Evolutionary conservation across 1,140 invertebrate species (phyloP), one percentile per base, ranked within the genome.

Genomic region (Aplysia californica): DNA sequence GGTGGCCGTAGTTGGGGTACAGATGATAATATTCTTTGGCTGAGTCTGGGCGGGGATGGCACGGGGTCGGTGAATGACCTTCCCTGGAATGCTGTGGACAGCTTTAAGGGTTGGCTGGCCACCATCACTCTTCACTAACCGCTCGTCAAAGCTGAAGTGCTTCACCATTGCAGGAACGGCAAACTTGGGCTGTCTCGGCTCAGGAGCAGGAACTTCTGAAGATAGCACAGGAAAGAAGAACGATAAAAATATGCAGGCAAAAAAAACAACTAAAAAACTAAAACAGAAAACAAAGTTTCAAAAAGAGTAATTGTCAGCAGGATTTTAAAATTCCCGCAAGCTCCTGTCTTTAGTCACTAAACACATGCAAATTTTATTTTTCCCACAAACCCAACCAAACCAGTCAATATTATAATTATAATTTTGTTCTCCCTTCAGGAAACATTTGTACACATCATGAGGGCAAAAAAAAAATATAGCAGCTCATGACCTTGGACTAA

Each of bases 131-230:
- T 56, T 70, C 26, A 70, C 41, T 6, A 70, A 21, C 5, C 56
- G 59, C 18, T 75, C 72, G 44, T 75, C 72, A 66, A 75, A 75
- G 26, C 72, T 75, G n/a, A 75, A 33, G 41, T 75, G 72, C n/a
- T 75, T 75, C 18, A 61, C 66, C 21, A 41, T 29, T 21, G 35
- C 29, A 31, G 72, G 72, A 15, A 73, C 31, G 2, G 70, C 70
- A 73, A 73, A 73, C 38, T 39, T 59, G 70, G 26, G 15, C 55
- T 6, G 29, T 18, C 39, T 73, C 33, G 41, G 31, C 31, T 41
- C 55, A 21, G 31, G 36, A n/a, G n/a, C 3, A 69, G 3, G 21
- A 5, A 50, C 31, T 6, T 29, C 23, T 35, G 33, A 39, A 29
- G 1, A 29, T 5, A 29, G 55, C 26, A 50, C 1, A 69, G n/a